phyloP scores from a whole-genome alignment of 2,888 invertebrate genomes.

The Sabellastarte sp. region DNA sequence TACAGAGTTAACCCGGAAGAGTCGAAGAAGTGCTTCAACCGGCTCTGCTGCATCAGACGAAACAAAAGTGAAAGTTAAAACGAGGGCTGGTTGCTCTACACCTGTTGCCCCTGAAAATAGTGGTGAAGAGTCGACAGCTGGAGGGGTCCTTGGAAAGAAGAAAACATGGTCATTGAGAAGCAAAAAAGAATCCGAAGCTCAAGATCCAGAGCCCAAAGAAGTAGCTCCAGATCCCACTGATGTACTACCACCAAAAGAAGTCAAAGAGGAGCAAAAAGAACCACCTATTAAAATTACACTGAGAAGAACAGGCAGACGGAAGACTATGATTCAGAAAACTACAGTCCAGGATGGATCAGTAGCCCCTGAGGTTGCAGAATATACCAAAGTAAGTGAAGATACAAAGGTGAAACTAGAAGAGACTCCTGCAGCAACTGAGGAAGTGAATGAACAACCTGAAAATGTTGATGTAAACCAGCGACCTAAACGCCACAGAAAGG shows the following conservation, averaged over 20 bases:
- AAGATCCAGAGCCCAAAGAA: not conserved
- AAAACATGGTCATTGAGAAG: not conserved
- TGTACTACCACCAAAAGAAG: no score
- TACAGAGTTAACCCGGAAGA: not conserved
- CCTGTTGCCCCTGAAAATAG: not conserved
- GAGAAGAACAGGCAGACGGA: conserved; percentile 1
- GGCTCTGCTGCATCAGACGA: not conserved
- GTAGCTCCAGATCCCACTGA: no score
- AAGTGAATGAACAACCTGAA: conserved; percentile 1
- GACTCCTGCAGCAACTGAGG: not conserved
- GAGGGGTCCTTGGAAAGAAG: no score
- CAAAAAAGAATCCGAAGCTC: not conserved
- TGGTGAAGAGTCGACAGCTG: conserved; percentile 28
- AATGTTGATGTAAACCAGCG: not conserved
- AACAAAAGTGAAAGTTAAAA: not conserved
- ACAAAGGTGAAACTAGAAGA: conserved; percentile 33
- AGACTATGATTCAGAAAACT: conserved; percentile 1
- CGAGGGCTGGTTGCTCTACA: not conserved
- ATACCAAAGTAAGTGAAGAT: no score
- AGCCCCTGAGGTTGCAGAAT: no score
- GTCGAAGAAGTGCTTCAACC: not conserved
- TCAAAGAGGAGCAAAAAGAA: not conserved
- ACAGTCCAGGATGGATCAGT: not conserved
- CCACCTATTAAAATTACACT: not conserved
- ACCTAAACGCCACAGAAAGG: conserved; percentile 4